A percentile compares a stretch with the other conserved stretches of the same genome.
phyloP scores from a whole-genome alignment of 2,888 invertebrate species.

The Dusona sp. region DNA sequence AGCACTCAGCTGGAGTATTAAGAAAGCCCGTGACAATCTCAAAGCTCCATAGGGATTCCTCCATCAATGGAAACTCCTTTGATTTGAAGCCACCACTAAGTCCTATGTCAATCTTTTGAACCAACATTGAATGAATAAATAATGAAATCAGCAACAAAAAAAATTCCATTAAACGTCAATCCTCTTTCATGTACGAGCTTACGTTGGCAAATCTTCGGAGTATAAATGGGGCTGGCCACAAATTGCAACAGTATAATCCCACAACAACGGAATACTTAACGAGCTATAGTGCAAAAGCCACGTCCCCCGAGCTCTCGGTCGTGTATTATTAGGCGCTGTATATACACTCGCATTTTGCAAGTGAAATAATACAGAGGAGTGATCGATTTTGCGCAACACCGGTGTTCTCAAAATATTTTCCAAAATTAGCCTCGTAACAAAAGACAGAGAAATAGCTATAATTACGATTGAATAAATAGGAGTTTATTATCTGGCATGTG shows the following conservation, averaged over 20 bases:
- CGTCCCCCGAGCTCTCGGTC: background rate
- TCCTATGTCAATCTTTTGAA: background rate
- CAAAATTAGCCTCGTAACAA: background rate
- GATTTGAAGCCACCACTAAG: background rate
- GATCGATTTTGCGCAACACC: slow-evolving; percentile 34
- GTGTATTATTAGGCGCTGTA: slow-evolving; percentile 14
- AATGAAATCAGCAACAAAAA: background rate
- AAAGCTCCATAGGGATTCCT: background rate
- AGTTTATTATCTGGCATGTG: background rate
- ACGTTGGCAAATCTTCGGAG: slow-evolving; percentile 1
- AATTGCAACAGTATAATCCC: slow-evolving; percentile 3
- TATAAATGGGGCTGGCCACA: slow-evolving; percentile 12
- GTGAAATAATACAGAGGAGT: slow-evolving; percentile 13
- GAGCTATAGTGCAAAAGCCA: background rate
- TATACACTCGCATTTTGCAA: slow-evolving; percentile 6
- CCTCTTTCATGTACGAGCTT: slow-evolving; percentile 1
- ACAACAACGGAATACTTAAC: slow-evolving; percentile 21
- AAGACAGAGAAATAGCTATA: background rate
- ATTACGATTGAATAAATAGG: background rate
- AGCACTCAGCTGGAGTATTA: background rate
- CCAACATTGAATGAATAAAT: background rate
- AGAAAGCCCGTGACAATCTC: background rate
- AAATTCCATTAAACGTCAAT: slow-evolving; percentile 10
- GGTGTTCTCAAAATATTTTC: background rate
- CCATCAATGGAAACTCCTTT: background rate